Evolutionary conservation across 2,888 invertebrate genomes (phyloP).

Genomic region (Pachycephus smyrnensis): DNA sequence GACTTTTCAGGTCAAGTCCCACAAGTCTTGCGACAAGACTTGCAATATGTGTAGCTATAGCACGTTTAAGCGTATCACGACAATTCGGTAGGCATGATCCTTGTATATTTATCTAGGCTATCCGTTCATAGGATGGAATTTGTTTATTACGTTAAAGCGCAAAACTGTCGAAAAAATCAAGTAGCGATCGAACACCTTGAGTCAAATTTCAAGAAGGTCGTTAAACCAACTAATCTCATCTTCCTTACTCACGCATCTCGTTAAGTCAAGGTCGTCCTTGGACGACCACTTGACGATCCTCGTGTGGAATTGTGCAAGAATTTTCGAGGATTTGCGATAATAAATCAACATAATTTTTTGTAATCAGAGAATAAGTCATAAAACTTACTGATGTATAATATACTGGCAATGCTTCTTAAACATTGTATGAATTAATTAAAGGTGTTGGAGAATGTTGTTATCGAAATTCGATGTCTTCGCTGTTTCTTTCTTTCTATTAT

Average conservation of each 20-base stretch:
- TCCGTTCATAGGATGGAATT: not conserved
- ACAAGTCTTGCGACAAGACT: not conserved
- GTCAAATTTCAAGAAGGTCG: not conserved
- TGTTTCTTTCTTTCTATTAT: not conserved
- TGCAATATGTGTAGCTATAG: not conserved
- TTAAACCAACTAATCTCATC: not conserved
- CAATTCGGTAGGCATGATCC: not conserved
- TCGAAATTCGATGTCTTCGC: not conserved
- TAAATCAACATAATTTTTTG: not conserved
- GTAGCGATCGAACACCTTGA: not conserved
- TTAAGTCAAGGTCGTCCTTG: not conserved
- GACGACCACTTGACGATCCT: not conserved
- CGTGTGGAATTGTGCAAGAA: not conserved
- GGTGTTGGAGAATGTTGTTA: not conserved
- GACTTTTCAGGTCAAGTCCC: slow-evolving; percentile 28
- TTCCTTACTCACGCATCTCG: not conserved
- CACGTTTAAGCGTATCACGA: not conserved
- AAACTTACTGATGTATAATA: not conserved
- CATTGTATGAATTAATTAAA: not conserved
- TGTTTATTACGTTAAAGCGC: not conserved
- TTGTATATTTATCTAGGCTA: not conserved
- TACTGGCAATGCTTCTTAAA: not conserved
- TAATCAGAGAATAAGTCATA: not conserved
- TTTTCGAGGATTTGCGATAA: not conserved
- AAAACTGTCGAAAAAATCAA: not conserved